Evolutionary conservation across 2,113 vertebrate genomes (phyloP), one percentile per base, ranked within the genome.

Genomic region (Egretta garzetta): DNA sequence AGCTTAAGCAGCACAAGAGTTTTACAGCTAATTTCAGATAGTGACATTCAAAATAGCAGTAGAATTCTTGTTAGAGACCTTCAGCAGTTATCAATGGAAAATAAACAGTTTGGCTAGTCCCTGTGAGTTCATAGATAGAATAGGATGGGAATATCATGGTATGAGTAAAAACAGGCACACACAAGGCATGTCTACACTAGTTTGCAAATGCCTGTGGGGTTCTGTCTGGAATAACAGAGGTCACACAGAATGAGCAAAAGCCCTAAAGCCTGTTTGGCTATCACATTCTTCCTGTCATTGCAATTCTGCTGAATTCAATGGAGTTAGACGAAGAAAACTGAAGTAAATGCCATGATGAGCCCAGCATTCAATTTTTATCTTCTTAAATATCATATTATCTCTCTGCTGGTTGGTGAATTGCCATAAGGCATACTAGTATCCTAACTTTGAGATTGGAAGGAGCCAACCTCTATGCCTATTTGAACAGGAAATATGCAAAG

Each of bases 11-110:
- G 64, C 64, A 45, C 59, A 55, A 52, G 63, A 50, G 59, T 59
- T 86, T 67, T 52, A 49, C 53, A 33, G 56, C 28, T 80, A 77
- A 86, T 88, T 91, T 80, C 52, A 62, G 58, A 66, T 88, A 79
- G 24, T 19, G 52, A 41, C 41, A 47, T 77, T 70, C 70, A 66
- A 58, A 50, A 60, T 35, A 86, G 79, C 43, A 77, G n/a, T 66
- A 55, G 92, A 59, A 52, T 60, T 66, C 70, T 77, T 70, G 56
- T 80, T 74, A 32, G 39, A 84, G 68, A 50, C 62, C 60, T 95
- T 93, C 75, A 91, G 11, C 6, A 10, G 80, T 86, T 94, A 91
- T 91, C 88, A 91, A 37, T 77, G 68, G 88, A 88, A 91, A 59
- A 88, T 76, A 96, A 94, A 96, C 87, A 86, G 82, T 62, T 94